Base-by-base conservation (phyloP, 2,888 invertebrate species). In the Ormyrus nitidulus region DNA sequence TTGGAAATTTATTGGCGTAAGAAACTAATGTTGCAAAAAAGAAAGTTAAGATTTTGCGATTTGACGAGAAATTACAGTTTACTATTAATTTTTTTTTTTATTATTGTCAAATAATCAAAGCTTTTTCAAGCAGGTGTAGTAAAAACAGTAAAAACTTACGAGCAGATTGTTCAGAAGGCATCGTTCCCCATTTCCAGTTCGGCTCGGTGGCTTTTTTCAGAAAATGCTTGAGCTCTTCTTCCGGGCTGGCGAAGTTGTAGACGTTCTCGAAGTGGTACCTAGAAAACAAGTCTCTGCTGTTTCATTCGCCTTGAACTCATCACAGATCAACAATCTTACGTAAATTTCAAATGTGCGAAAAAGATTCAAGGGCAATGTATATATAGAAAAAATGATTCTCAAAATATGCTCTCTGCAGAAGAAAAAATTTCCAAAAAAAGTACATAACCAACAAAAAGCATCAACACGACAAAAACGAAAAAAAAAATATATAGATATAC, bases 231-330 rank as follows among this genome's bases (percentile, higher is more conserved):
- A 97, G 91, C 88, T 95, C 95, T 72, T 94, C 94, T 90, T 97
- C 96, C 10, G 96, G 94, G 79, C 93, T 93, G 46, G 93, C 92
- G 88, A 96, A 96, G 73, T 92, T 93, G 82, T 93, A 93, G 85
- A 94, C 94, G 86, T 93, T 94, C 87, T 95, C 94, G 88, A 95
- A 96, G 89, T 95, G 96, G 79, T 95, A 92, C 94, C 96, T 96
- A 76, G 5, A 79, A 83, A 58, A 80, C 1, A 65, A 58, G 51
- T 78, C 53, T 74, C 77, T 77, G 61, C 70, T 77, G 65, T 69
- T 76, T 79, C 51, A 81, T 64, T 81, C 68, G 77, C 46, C 11
- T 78, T 77, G 59, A 61, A 75, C 13, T 51, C 34, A 68, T 65
- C 1, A 62, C 13, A 44, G 56, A 73, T 56, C 10, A 11, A 73